A percentile compares a stretch with the other conserved stretches of the same genome.
Evolutionary conservation across 1,140 invertebrate species (phyloP).

Genomic region (Dreissena rostriformis): DNA sequence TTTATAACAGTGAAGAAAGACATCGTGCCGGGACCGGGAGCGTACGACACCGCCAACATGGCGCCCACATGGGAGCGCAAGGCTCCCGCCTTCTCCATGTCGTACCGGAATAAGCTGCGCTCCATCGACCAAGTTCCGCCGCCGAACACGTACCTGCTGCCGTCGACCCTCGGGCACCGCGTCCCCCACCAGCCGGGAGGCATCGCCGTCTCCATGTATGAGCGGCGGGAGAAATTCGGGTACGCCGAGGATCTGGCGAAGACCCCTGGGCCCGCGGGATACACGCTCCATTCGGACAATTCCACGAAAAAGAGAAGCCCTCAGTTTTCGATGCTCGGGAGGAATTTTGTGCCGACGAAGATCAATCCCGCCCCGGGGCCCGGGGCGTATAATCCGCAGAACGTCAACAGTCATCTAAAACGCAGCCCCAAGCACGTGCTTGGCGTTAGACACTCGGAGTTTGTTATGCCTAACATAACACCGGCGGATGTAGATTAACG

Average conservation of each 20-base stretch:
- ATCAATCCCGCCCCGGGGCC: constrained; percentile 41
- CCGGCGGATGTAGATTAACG: too few species aligned
- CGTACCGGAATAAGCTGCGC: constrained; percentile 25
- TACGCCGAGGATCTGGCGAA: constrained; percentile 54
- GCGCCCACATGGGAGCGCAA: constrained; percentile 36
- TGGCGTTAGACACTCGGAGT: constrained; percentile 46
- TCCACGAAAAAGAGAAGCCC: constrained; percentile 34
- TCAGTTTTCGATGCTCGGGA: constrained; percentile 34
- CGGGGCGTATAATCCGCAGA: constrained; percentile 51
- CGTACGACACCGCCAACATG: constrained; percentile 43
- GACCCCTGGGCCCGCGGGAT: constrained; percentile 41
- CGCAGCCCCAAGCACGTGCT: constrained; percentile 28
- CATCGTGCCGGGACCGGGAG: constrained; percentile 37
- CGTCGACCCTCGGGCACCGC: constrained; percentile 26
- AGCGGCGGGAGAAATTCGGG: constrained; percentile 24
- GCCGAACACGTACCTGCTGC: constrained; percentile 41
- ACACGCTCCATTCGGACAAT: constrained; percentile 17
- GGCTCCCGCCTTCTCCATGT: constrained; percentile 33
- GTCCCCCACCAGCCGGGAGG: constrained; percentile 39
- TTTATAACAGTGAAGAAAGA: constrained; percentile 6
- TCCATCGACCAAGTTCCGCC: constrained; percentile 20
- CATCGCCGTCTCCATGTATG: constrained; percentile 8
- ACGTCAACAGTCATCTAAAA: constrained; percentile 49
- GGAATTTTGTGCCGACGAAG: constrained; percentile 3
- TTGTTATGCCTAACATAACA: constrained; percentile 48